Base-by-base conservation (phyloP, 1,140 invertebrate species). In the Macrostomum lignano region DNA sequence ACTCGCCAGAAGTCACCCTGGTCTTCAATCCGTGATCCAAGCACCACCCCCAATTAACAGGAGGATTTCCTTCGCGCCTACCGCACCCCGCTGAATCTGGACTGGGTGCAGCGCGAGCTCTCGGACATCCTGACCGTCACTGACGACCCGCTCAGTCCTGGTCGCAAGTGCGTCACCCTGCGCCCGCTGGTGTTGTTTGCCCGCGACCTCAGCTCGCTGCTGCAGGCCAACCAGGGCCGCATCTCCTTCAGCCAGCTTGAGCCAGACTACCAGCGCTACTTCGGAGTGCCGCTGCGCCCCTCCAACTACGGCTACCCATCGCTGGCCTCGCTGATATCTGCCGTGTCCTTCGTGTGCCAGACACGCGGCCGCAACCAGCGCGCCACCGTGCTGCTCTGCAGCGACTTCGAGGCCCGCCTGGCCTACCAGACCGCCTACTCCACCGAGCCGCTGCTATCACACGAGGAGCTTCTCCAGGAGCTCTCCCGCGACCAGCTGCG, bases 141-240 rank as follows among this genome's bases (percentile, higher is more conserved):
- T 21, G 26, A 28, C 17, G 17, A 17, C 17, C 17, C 26, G 14
- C 26, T 28, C 3, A 50, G 46, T 17, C 19, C 26, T 28, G 19
- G 26, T 28, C 14, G 26, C 19, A 15, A 15, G 4, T 17, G 19
- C 9, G 56, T 70, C 11, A 55, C 63, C 38, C 46, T 71, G 11
- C 62, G 56, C 3, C 54, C 61, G 2, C 43, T 69, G 14, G 61
- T 68, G 41, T 45, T 57, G 22, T 65, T 70, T 34, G 65, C 65
- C 1, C 57, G 64, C 29, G 58, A 69, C 40, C 44, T 68, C 7
- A 60, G 66, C 39, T 47, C 55, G 11, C 47, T 70, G 7, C 47
- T 71, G 36, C 55, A 63, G 38, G 51, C 56, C 37, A 48, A 58
- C 35, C 52, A 56, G 9, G 64, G 65, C 3, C 52, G 56, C 30